Evolutionary conservation across 2,888 invertebrate species (phyloP).

Genomic region (Norana najaformis): DNA sequence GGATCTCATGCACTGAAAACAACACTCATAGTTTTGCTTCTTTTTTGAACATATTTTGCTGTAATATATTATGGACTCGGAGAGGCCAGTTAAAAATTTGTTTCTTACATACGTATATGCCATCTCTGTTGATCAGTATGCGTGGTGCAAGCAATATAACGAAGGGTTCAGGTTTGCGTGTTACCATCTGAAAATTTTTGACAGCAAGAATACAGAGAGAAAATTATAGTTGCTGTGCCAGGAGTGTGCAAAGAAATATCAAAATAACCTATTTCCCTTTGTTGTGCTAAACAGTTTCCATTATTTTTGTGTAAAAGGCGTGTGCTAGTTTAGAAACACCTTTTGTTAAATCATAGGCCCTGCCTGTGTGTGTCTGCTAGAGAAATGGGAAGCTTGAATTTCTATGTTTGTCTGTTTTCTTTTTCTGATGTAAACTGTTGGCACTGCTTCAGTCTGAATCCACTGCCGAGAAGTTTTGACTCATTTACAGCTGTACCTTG

Average conservation of each 20-base stretch:
- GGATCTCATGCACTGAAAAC: constrained; percentile 26
- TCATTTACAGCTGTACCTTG: constrained; percentile 1
- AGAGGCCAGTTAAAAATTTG: constrained; percentile 18
- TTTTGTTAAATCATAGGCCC: not conserved
- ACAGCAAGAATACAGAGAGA: not conserved
- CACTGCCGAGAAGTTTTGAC: not conserved
- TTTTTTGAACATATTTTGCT: constrained; percentile 17
- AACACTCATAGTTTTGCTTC: constrained; percentile 27
- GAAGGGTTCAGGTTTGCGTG: not conserved
- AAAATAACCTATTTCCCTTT: not conserved
- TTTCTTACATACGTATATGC: not conserved
- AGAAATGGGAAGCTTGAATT: not conserved
- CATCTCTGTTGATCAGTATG: not conserved
- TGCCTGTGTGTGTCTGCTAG: not conserved
- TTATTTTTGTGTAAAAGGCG: constrained; percentile 19
- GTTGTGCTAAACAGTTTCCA: constrained; percentile 1
- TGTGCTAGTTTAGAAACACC: not conserved
- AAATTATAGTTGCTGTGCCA: not conserved
- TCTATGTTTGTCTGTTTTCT: not conserved
- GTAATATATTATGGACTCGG: constrained; percentile 25
- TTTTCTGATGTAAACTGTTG: constrained; percentile 2
- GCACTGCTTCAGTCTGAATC: constrained; percentile 5
- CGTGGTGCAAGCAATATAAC: not conserved
- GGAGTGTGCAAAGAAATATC: not conserved
- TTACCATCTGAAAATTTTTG: not conserved